phyloP scores from a whole-genome alignment of 1,140 invertebrate species.

The Drosophila gunungcola region DNA sequence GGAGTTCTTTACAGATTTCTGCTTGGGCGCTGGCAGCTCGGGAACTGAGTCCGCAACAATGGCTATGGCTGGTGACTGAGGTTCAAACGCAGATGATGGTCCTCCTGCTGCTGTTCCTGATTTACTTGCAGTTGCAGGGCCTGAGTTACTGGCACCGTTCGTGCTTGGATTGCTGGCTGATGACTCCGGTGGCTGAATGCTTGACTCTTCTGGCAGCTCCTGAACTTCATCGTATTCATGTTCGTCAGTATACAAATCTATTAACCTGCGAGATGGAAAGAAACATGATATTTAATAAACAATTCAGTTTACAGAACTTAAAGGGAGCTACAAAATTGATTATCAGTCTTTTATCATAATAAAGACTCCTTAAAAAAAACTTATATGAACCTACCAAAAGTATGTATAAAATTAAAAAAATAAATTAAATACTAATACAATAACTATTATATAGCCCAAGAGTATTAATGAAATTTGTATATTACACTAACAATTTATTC shows the following conservation, averaged over 20 bases:
- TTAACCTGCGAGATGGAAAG: constrained; percentile 52
- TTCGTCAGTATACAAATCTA: constrained; percentile 82
- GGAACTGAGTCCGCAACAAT: constrained; percentile 60
- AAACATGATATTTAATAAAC: background rate
- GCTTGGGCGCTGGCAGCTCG: constrained; percentile 78
- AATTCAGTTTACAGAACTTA: too few species aligned
- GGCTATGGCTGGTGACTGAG: constrained; percentile 30
- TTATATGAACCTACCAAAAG: too few species aligned
- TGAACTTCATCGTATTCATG: constrained; percentile 84
- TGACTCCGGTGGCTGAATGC: constrained; percentile 60
- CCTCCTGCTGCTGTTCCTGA: constrained; percentile 20
- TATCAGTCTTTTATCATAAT: too few species aligned
- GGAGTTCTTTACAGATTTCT: constrained; percentile 77
- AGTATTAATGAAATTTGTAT: too few species aligned
- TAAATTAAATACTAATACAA: too few species aligned
- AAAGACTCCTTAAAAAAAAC: too few species aligned
- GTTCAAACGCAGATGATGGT: constrained; percentile 11
- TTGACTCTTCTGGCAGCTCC: constrained; percentile 79
- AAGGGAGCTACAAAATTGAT: too few species aligned
- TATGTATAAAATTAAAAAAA: too few species aligned
- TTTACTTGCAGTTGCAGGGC: constrained; percentile 22
- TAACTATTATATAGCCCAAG: too few species aligned
- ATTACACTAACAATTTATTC: too few species aligned
- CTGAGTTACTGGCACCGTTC: constrained; percentile 40
- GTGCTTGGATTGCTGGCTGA: constrained; percentile 49